Percentiles rank a stretch among this genome's conserved stretches.
phyloP scores from a whole-genome alignment of 2,113 vertebrate species.

The Laterallus jamaicensis region DNA sequence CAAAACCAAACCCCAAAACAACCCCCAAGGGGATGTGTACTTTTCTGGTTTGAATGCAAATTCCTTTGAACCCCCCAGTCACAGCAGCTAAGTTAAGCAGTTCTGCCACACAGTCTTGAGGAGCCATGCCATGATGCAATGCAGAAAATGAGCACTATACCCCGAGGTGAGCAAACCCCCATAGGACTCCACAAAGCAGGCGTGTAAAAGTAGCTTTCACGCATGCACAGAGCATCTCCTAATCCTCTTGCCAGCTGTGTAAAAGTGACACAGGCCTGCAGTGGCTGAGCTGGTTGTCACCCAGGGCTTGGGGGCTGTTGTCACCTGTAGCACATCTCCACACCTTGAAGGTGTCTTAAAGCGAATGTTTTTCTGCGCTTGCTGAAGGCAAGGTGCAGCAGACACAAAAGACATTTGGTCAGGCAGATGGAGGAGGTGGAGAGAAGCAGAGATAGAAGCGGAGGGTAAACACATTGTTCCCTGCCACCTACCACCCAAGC shows the following conservation, averaged over 20 bases:
- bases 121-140: not conserved
- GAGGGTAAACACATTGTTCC: not conserved
- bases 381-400: not conserved
- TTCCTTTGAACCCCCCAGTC: not conserved
- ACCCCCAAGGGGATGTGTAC: fast-evolving
- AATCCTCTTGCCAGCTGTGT: not conserved
- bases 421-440: not conserved
- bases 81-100: not conserved
- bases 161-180: not conserved
- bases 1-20: too few relatives aligned
- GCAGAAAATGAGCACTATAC: not conserved
- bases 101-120: not conserved
- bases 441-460: not conserved
- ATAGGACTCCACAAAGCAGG: not conserved
- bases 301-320: not conserved
- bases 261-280: not conserved
- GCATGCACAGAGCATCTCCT: not conserved
- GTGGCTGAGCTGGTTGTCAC: not conserved
- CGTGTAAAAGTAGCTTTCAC: not conserved
- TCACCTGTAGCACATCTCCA: not conserved
- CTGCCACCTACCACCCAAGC: not conserved
- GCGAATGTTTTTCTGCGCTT: not conserved
- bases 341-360: too few relatives aligned
- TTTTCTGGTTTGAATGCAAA: not conserved
- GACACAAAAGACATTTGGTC: not conserved